Percentiles rank a stretch among this genome's conserved stretches.
Conservation (phyloP, 2,797 vertebrate genomes). For the Sebastes nivosus region DNA sequence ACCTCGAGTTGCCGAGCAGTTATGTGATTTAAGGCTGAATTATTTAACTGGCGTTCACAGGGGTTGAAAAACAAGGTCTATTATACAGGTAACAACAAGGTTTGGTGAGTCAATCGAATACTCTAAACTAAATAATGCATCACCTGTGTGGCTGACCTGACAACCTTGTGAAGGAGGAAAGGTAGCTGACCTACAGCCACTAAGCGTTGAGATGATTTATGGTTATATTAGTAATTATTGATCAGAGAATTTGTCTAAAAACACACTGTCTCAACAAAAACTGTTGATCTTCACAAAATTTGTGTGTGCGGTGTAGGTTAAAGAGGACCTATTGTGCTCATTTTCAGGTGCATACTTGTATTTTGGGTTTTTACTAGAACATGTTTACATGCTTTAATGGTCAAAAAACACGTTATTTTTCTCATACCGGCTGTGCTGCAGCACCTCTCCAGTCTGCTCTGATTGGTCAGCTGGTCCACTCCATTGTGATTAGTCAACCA, state of each 20-base stretch:
- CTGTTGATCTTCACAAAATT: not conserved
- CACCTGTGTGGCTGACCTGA: not conserved
- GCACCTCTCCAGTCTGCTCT: too few relatives aligned
- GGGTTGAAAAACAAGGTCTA: not conserved
- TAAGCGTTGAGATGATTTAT: not conserved
- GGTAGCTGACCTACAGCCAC: not conserved
- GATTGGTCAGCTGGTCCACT: too few relatives aligned
- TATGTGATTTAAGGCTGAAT: slow-evolving; percentile 12
- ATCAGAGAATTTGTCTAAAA: not conserved
- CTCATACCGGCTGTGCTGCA: too few relatives aligned
- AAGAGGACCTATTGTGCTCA: too few relatives aligned
- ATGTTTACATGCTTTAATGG: too few relatives aligned
- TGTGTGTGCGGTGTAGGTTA: too few relatives aligned
- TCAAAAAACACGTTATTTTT: too few relatives aligned
- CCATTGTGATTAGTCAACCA: too few relatives aligned
- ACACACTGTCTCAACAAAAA: not conserved
- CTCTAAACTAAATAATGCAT: not conserved
- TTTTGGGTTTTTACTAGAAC: too few relatives aligned
- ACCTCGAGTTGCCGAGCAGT: not conserved
- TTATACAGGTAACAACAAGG: not conserved
- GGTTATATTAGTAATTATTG: not conserved
- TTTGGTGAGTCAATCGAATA: not conserved
- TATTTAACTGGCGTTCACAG: not conserved
- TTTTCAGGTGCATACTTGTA: too few relatives aligned
- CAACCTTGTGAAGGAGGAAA: not conserved